A percentile compares a stretch with the other conserved stretches of the same genome.
Conservation (phyloP, 2,888 invertebrate genomes). For the Epiblema foenella region DNA sequence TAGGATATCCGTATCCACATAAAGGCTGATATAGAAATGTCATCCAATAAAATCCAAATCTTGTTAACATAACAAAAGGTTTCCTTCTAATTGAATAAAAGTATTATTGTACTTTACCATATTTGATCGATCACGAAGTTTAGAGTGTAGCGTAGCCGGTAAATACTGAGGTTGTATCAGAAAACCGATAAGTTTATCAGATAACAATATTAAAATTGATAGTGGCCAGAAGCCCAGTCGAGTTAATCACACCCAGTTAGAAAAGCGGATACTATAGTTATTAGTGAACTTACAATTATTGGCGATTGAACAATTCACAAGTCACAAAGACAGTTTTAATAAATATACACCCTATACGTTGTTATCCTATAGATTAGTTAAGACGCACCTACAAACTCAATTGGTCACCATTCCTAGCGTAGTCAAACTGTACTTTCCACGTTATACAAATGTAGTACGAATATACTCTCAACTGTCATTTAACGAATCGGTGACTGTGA, state of each 20-base stretch:
- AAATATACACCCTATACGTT: conserved; percentile 27
- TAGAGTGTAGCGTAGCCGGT: too few relatives aligned
- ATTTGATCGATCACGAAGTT: too few relatives aligned
- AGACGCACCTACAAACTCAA: conserved; percentile 37
- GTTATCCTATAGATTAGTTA: conserved; percentile 34
- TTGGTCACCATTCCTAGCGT: conserved; percentile 9
- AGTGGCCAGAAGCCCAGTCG: not conserved
- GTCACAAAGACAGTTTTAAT: not conserved
- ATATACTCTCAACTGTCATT: not conserved
- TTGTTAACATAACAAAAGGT: too few relatives aligned
- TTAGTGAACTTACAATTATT: not conserved
- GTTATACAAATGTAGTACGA: not conserved
- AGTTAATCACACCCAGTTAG: not conserved
- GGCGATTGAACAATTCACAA: not conserved
- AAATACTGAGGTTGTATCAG: not conserved
- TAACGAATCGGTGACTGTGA: not conserved
- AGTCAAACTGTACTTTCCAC: conserved; percentile 21
- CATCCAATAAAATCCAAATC: not conserved
- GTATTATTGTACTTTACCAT: too few relatives aligned
- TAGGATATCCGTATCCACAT: conserved; percentile 44
- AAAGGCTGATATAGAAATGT: conserved; percentile 60
- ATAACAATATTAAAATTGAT: conserved; percentile 11
- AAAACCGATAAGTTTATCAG: conserved; percentile 24
- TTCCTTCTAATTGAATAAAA: too few relatives aligned
- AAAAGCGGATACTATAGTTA: not conserved